phyloP scores from a whole-genome alignment of 2,113 vertebrate genomes.

The Puntigrus tetrazona region DNA sequence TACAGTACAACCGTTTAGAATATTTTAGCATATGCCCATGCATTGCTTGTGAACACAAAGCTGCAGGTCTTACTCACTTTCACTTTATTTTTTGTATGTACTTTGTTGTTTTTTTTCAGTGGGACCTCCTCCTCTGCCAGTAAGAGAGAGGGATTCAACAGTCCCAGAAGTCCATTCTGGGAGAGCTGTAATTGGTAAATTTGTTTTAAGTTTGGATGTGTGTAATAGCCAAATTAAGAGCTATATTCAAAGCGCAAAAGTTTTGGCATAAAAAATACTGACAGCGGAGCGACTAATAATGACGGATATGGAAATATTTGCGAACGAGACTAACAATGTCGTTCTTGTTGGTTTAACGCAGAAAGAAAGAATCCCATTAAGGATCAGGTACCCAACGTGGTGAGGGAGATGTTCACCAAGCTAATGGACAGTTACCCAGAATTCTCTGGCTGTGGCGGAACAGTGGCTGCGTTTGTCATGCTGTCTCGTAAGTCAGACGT shows the following conservation, averaged over 20 bases:
- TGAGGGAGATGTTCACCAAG: conserved; percentile 78
- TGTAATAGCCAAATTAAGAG: not conserved
- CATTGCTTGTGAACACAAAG: not conserved
- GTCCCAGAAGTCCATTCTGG: conserved; percentile 42
- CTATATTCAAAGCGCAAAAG: not conserved
- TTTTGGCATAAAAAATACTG: not conserved
- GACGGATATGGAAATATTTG: not conserved
- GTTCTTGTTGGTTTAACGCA: conserved; percentile 54
- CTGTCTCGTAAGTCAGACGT: conserved; percentile 81
- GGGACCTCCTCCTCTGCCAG: conserved; percentile 68
- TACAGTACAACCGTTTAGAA: not conserved
- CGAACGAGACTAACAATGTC: conserved; percentile 9
- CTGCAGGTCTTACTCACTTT: not conserved
- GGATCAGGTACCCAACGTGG: conserved; percentile 72
- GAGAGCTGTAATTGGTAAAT: conserved; percentile 76
- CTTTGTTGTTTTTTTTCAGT: conserved; percentile 42
- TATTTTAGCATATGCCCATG: not conserved
- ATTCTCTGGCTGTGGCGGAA: conserved; percentile 79
- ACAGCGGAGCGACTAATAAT: not conserved
- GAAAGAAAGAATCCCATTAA: conserved; percentile 72
- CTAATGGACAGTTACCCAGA: conserved; percentile 75
- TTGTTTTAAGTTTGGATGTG: not conserved
- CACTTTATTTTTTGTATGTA: not conserved
- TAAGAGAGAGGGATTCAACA: conserved; percentile 59
- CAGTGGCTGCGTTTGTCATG: conserved; percentile 87